Conservation (phyloP, 2,797 vertebrate species). For the Thripadectes ignobilis region DNA sequence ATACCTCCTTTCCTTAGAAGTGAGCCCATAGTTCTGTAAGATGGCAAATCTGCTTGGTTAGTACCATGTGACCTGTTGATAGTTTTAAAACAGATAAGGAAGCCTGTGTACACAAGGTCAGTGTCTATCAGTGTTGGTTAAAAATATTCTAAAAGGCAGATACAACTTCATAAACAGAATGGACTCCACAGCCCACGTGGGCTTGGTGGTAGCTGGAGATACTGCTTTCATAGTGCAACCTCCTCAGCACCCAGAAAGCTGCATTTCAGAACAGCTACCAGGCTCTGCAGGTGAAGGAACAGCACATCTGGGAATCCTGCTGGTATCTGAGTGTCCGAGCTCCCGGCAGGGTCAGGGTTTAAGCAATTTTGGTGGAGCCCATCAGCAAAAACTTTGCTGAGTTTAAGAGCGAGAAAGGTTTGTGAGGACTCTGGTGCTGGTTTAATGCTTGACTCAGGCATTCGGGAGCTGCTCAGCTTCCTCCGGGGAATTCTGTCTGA, state of each 20-base stretch:
- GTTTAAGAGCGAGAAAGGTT: not conserved
- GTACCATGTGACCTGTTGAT: not conserved
- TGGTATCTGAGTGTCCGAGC: not conserved
- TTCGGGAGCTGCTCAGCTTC: not conserved
- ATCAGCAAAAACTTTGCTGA: not conserved
- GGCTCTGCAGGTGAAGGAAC: not conserved
- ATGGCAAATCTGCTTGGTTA: not conserved
- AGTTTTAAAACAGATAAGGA: not conserved
- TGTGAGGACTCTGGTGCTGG: not conserved
- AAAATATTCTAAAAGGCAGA: not conserved
- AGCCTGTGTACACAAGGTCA: not conserved
- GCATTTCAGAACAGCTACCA: accelerated
- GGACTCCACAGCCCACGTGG: not conserved
- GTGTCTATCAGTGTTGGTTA: not conserved
- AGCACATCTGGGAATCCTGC: not conserved
- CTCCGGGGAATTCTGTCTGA: conserved; percentile 9
- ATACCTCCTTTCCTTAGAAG: not conserved
- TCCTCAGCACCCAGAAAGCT: not conserved
- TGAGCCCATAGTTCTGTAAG: not conserved
- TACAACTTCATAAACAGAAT: not conserved
- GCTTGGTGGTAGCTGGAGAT: not conserved
- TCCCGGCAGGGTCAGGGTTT: not conserved
- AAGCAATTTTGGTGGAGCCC: not conserved
- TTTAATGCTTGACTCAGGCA: not conserved
- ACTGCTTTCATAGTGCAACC: not conserved